Conservation (phyloP, 2,113 vertebrate genomes). For the Bombycilla garrulus region DNA sequence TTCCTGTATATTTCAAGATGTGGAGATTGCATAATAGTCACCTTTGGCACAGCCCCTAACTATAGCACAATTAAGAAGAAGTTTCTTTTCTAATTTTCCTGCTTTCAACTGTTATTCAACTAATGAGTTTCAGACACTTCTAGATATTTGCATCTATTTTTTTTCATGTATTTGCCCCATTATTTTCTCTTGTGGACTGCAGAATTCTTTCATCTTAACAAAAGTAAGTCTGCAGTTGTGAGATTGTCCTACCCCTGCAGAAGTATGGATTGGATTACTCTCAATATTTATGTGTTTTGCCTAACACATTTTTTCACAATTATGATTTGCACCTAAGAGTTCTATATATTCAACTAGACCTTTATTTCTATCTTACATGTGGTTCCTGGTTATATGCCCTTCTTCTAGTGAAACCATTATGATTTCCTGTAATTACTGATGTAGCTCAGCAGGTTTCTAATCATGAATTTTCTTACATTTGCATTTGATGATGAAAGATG, state of each 20-base stretch:
- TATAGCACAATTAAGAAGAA: not conserved
- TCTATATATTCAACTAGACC: not conserved
- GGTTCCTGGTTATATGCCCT: not conserved
- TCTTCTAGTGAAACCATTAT: not conserved
- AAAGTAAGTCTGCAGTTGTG: not conserved
- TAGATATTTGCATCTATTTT: not conserved
- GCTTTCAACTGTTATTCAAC: not conserved
- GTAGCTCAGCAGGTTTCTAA: not conserved
- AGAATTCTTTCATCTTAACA: not conserved
- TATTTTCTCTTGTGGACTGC: not conserved
- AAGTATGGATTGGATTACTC: not conserved
- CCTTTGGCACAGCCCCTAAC: not conserved
- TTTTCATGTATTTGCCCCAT: not conserved
- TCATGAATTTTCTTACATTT: not conserved
- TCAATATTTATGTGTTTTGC: not conserved
- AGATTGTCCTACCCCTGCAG: not conserved
- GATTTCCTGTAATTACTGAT: not conserved
- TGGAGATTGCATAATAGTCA: not conserved
- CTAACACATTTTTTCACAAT: not conserved
- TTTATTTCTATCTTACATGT: not conserved
- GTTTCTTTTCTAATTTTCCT: constrained; percentile 9
- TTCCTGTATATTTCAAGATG: not conserved
- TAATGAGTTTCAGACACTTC: constrained; percentile 1
- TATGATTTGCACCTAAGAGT: not conserved
- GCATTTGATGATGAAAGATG: not conserved